Conservation (phyloP, 2,797 vertebrate genomes). For the Cheirogaleus major region DNA sequence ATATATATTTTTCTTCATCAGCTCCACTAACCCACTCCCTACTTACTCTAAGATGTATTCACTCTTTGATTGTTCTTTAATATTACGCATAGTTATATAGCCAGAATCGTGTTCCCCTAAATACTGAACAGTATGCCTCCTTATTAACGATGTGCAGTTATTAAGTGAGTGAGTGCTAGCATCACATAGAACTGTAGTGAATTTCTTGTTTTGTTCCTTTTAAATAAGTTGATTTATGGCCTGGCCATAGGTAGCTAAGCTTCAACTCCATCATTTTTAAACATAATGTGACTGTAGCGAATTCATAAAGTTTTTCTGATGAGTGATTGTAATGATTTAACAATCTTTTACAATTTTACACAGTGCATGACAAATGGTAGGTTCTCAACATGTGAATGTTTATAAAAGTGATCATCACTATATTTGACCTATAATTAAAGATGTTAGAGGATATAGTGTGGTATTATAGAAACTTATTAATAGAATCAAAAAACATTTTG, state of each 20-base stretch:
- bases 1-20: not conserved
- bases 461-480: not conserved
- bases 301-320: not conserved
- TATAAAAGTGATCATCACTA: not conserved
- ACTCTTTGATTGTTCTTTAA: not conserved
- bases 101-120: not conserved
- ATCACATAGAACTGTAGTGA: not conserved
- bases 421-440: not conserved
- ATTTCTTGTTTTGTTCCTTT: not conserved
- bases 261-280: not conserved
- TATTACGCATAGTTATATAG: not conserved
- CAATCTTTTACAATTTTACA: not conserved
- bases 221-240: not conserved
- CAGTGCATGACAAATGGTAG: not conserved
- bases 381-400: constrained; percentile 27
- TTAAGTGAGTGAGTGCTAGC: not conserved
- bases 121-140: not conserved
- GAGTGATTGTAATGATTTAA: not conserved
- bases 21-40: not conserved
- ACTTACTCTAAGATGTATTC: not conserved
- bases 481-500: not conserved
- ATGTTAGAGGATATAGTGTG: not conserved
- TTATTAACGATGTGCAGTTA: no score
- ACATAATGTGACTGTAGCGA: not conserved
- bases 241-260: not conserved